Base-by-base conservation (phyloP, 2,888 invertebrate genomes). In the Ceramica pisi region DNA sequence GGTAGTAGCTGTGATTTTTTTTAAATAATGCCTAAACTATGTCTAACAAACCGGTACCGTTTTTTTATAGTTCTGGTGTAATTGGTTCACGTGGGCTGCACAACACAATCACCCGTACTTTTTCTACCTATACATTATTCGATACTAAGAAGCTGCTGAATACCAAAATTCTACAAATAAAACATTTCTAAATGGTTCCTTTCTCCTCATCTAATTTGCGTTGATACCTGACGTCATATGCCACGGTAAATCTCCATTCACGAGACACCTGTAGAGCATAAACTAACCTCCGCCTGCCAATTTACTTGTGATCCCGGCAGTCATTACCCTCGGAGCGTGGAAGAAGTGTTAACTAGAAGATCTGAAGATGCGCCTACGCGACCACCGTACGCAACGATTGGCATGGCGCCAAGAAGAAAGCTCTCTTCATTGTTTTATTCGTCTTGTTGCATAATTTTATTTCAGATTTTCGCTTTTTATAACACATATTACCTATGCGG, bases 371-470 rank as follows among this genome's bases (percentile, higher is more conserved):
- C 65, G 50, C 48, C 68, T 59, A 76, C 63, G 35, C 59, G 21
- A 21, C 44, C 53, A 35, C 31, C 59, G 51, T 59, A 51, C 67
- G 44, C 79, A 77, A 78, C 63, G 26, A 48, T 85, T 92, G 92
- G 90, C 75, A 16, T 1, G 5, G 0, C 44, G 89, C 92, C 92
- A 92, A 77, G 59, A 51, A 82, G 83, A 88, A 86, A 89, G 84
- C 83, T 84, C 75, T 83, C 78, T 83, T 84, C 86, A 86, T 81
- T 84, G 80, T 87, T 88, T 86, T 86, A 84, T 87, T 84, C 79
- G 69, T 82, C 75, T 84, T 82, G 76, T 90, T 90, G 90, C 90
- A 89, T 89, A 87, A 89, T 88, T 88, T 88, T 86, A 88, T 86
- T 88, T 82, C 75, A 77, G 71, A 71, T 83, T 82, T 77, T 66